Evolutionary conservation across 2,888 invertebrate genomes (phyloP), one percentile per base, ranked within the genome.

Genomic region (Selenia dentaria): DNA sequence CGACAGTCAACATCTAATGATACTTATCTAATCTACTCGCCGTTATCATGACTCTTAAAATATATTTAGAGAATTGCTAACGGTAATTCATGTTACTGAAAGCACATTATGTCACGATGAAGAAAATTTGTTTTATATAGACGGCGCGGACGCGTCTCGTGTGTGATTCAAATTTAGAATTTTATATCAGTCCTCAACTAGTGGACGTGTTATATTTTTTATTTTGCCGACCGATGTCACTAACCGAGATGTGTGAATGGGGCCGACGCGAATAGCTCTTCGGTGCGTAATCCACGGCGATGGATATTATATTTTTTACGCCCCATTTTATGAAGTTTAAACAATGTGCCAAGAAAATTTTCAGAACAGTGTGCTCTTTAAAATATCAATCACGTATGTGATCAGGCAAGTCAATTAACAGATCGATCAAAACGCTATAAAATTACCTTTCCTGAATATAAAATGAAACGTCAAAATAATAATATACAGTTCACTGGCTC

Each of bases 91-190:
- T 38, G 26, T 41, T 38, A 41, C 3, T n/a, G 14, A 3, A 8
- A 10, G 20, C 32, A 22, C 9, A 18, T 6, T 34, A 13, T 31
- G 24, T n/a, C 20, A 35, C 8, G 54, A 57, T 6, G 22, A 22
- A 58, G 56, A 51, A 57, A 59, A 64, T 64, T 62, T 64, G 54
- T 36, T 68, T 78, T 70, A 75, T 68, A 74, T 78, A 75, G n/a
- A 74, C 67, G 62, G 63, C 27, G 47, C 34, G 44, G 24, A 8
- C 28, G 34, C 62, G 69, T 67, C 65, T 66, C 65, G 52, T 52
- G 74, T 67, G 73, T 71, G 76, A 73, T 84, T 82, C 75, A 81
- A 83, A 83, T 77, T 77, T 88, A 87, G 88, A 88, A 83, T 79
- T 87, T 86, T 86, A 87, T 86, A 87, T 79, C 76, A 81, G 81